A percentile compares a stretch with the other conserved stretches of the same genome.
Conservation (phyloP, 2,113 vertebrate species). For the Amphiprion ocellaris region DNA sequence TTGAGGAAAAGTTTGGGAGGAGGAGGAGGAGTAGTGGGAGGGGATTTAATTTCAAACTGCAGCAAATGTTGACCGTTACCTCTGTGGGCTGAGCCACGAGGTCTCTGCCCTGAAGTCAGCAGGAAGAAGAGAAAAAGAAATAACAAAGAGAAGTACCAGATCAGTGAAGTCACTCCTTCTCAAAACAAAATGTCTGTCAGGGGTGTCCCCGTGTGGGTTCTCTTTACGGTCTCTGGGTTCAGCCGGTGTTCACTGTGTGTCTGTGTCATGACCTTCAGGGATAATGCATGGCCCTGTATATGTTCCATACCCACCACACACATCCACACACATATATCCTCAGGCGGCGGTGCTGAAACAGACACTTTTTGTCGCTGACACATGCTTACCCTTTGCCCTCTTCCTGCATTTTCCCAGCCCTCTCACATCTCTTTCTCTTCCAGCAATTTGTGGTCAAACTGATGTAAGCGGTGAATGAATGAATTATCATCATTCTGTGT, state of each 20-base stretch:
- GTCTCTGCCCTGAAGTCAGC: slow-evolving; percentile 11
- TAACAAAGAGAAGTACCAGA: not conserved
- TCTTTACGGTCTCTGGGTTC: not conserved
- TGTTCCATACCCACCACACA: slow-evolving; percentile 10
- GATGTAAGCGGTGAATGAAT: not conserved
- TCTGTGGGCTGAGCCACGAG: slow-evolving; percentile 27
- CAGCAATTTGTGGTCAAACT: not conserved
- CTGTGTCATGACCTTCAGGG: slow-evolving; percentile 31
- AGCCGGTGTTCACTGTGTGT: not conserved
- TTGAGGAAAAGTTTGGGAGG: slow-evolving; percentile 16
- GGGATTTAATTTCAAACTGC: slow-evolving; percentile 65
- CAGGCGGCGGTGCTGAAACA: slow-evolving; percentile 19
- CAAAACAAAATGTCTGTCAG: slow-evolving; percentile 19
- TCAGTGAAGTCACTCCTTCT: slow-evolving; percentile 42
- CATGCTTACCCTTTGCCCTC: slow-evolving; percentile 32
- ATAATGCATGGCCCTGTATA: slow-evolving; percentile 14
- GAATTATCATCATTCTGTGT: slow-evolving; percentile 1
- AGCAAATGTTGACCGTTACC: slow-evolving; percentile 59
- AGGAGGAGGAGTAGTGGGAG: slow-evolving; percentile 42
- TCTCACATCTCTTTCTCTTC: slow-evolving; percentile 10
- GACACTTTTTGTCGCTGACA: slow-evolving; percentile 34
- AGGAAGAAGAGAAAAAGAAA: slow-evolving; percentile 1
- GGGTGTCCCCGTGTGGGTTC: slow-evolving; percentile 8
- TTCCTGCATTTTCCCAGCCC: slow-evolving; percentile 11
- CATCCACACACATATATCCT: slow-evolving; percentile 24